These are phyloP conservation scores for Acropora yongei DNA, from an alignment of 64 coral and sea anemone species.

Conservation along the genomic window DNA sequence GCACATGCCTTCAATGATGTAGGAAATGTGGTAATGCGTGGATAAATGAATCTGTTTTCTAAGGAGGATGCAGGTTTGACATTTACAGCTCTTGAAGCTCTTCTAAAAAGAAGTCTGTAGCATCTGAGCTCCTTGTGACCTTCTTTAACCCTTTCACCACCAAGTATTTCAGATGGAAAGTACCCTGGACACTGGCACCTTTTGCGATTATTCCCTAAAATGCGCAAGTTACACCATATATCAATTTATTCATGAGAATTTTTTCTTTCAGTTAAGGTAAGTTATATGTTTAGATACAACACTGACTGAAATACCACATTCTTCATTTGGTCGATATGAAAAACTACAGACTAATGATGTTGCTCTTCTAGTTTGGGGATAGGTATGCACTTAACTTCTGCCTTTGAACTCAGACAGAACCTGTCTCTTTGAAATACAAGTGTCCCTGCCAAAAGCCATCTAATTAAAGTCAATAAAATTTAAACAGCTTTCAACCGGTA, in stretches of 20 bases:
- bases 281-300: constrained; percentile 1
- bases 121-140: no score
- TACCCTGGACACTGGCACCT: constrained; percentile 1
- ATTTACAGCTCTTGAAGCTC: no score
- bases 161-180: background rate
- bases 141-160: background rate
- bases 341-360: background rate
- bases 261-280: constrained; percentile 11
- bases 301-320: constrained; percentile 6
- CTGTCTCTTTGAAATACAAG: background rate
- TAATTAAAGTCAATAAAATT: background rate
- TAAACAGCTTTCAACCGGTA: background rate
- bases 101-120: no score
- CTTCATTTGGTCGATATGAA: constrained; percentile 4
- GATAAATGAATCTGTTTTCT: no score
- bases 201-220: background rate
- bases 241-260: constrained; percentile 7
- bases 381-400: background rate
- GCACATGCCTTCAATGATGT: no score
- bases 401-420: background rate
- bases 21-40: no score
- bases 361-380: background rate
- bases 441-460: background rate
- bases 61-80: no score
- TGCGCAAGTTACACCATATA: constrained; percentile 2